These are phyloP conservation scores for Calliopsis andreniformis DNA, from an alignment of 1,140 invertebrate species.

Conservation along the genomic window DNA sequence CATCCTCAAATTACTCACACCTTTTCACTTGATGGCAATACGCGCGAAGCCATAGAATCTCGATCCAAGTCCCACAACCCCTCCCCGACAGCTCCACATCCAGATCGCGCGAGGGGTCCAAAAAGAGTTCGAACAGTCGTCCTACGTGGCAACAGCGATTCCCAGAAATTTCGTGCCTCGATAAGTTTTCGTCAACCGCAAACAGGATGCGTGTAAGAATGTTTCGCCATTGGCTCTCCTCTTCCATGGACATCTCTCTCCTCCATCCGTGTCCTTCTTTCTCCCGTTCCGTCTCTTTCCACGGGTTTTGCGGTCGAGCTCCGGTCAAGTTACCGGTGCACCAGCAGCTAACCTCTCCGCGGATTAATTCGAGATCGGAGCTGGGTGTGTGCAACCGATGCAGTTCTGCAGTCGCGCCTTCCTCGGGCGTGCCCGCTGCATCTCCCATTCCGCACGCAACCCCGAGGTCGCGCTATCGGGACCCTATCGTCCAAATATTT, in stretches of 20 bases:
- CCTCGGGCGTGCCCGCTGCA: conserved; percentile 20
- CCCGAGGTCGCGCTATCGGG: conserved; percentile 54
- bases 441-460: conserved; percentile 45
- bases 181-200: conserved; percentile 80
- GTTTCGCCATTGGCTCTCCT: conserved; percentile 64
- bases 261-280: conserved; percentile 39
- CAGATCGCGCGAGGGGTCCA: conserved; percentile 40
- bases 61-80: not conserved
- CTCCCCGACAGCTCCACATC: not conserved
- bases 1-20: no score
- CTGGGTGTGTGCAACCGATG: conserved; percentile 39
- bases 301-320: conserved; percentile 64
- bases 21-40: no score
- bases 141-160: conserved; percentile 57
- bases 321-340: conserved; percentile 76
- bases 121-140: conserved; percentile 25
- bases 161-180: conserved; percentile 79
- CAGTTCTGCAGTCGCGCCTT: conserved; percentile 25
- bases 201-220: conserved; percentile 80
- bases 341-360: conserved; percentile 67
- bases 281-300: conserved; percentile 32
- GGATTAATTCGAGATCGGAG: conserved; percentile 76
- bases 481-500: conserved; percentile 69
- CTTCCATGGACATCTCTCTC: conserved; percentile 18
- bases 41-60: no score